phyloP scores from a whole-genome alignment of 2,797 vertebrate genomes.

The Tapirus indicus region DNA sequence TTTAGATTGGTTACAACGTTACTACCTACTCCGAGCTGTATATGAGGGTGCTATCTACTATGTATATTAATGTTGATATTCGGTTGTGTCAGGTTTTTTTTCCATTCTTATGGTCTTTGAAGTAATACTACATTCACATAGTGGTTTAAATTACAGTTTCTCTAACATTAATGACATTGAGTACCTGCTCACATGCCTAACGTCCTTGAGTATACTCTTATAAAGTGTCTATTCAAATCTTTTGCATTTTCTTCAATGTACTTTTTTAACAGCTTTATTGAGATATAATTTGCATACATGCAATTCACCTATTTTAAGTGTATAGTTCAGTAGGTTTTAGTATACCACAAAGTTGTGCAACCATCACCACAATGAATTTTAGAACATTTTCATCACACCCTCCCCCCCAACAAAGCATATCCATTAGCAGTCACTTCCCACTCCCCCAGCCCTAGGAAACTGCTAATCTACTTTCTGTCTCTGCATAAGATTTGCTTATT shows the following conservation, averaged over 20 bases:
- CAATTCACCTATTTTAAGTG: not conserved
- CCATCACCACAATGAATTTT: not conserved
- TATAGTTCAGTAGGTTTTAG: not conserved
- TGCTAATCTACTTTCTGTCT: not conserved
- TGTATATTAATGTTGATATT: not conserved
- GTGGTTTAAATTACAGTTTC: not conserved
- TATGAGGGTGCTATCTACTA: not conserved
- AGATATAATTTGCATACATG: not conserved
- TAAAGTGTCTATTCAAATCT: not conserved
- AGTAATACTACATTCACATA: not conserved
- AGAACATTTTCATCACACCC: not conserved
- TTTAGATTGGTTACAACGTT: not conserved
- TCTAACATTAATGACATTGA: not conserved
- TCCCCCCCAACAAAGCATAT: not conserved
- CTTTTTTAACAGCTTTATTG: not conserved
- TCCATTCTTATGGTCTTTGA: not conserved
- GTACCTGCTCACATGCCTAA: not conserved
- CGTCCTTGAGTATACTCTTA: not conserved
- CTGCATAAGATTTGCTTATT: not conserved
- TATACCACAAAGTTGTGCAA: not conserved
- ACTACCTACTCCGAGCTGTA: not conserved
- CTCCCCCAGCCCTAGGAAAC: not conserved
- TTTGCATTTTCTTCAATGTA: not conserved
- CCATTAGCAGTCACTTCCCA: not conserved
- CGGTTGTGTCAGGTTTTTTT: not conserved